A percentile compares a stretch with the other conserved stretches of the same genome.
These are phyloP conservation scores for Caenorhabditis sp. DNA, from an alignment of 2,888 invertebrate species.

Conservation along the genomic window DNA sequence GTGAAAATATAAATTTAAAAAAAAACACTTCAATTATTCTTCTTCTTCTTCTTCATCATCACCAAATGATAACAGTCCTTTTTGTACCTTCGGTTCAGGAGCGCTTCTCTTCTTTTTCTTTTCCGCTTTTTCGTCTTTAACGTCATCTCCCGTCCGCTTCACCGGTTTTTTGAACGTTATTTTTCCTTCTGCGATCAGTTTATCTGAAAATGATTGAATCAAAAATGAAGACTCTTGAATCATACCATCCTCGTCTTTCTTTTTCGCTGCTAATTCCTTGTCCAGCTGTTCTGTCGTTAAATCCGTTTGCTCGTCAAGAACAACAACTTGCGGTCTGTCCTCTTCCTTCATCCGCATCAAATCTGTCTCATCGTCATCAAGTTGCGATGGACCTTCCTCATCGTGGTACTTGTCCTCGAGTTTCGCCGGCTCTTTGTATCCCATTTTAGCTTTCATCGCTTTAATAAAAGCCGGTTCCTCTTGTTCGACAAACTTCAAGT, in stretches of 20 bases:
- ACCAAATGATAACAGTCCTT: slow-evolving; percentile 72
- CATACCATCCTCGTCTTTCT: slow-evolving; percentile 76
- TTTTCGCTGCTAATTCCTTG: slow-evolving; percentile 72
- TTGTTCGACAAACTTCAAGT: slow-evolving; percentile 73
- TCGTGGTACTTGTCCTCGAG: slow-evolving; percentile 78
- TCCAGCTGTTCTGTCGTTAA: slow-evolving; percentile 74
- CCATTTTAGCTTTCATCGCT: slow-evolving; percentile 78
- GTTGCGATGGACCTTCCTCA: slow-evolving; percentile 53
- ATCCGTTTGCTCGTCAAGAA: slow-evolving; percentile 75
- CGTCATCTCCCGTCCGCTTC: slow-evolving; percentile 70
- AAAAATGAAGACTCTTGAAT: not conserved
- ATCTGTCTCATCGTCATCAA: slow-evolving; percentile 72
- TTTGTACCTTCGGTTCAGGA: slow-evolving; percentile 54
- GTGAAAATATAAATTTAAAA: not conserved
- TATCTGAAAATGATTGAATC: slow-evolving; percentile 60
- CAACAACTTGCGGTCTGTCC: slow-evolving; percentile 79
- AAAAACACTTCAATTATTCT: slow-evolving; percentile 6
- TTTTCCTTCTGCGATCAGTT: slow-evolving; percentile 77
- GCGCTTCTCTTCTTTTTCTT: slow-evolving; percentile 41
- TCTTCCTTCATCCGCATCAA: slow-evolving; percentile 73
- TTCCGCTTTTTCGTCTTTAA: slow-evolving; percentile 55
- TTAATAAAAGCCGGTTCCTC: slow-evolving; percentile 79
- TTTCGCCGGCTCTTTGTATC: slow-evolving; percentile 77
- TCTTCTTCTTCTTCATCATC: slow-evolving; percentile 77
- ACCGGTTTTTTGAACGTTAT: slow-evolving; percentile 80